Evolutionary conservation across 2,888 invertebrate species (phyloP).

Genomic region (Lymantria dispar): DNA sequence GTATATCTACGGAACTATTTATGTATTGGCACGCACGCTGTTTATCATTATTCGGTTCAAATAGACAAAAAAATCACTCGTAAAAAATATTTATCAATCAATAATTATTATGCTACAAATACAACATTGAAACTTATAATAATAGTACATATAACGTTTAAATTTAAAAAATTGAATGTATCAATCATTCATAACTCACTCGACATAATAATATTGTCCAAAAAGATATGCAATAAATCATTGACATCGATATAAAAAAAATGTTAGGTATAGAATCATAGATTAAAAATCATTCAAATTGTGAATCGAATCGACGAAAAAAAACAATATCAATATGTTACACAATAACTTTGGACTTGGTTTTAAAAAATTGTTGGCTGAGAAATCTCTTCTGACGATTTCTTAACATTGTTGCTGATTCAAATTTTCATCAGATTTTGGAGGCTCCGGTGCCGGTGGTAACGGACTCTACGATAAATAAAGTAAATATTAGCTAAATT

Average conservation of each 20-base stretch:
- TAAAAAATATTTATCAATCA: constrained; percentile 26
- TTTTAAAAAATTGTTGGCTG: constrained; percentile 47
- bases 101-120: constrained; percentile 31
- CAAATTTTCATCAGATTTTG: constrained; percentile 88
- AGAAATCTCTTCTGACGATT: constrained; percentile 31
- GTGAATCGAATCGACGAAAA: constrained; percentile 46
- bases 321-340: constrained; percentile 54
- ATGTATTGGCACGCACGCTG: constrained; percentile 57
- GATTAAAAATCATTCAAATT: constrained; percentile 42
- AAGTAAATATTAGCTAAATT: constrained; percentile 21
- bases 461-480: constrained; percentile 85
- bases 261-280: constrained; percentile 32
- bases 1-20: constrained; percentile 22
- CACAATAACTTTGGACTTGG: constrained; percentile 60
- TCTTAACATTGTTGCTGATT: constrained; percentile 85
- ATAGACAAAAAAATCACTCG: constrained; percentile 23
- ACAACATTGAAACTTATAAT: constrained; percentile 37
- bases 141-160: constrained; percentile 25
- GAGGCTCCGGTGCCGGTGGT: constrained; percentile 82
- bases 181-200: constrained; percentile 33
- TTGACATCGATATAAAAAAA: constrained; percentile 42
- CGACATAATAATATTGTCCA: constrained; percentile 46
- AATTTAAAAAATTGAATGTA: constrained; percentile 24
- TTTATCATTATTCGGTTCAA: constrained; percentile 26
- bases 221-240: constrained; percentile 56